These are phyloP conservation scores for Atractosteus spatula DNA, from an alignment of 2,113 vertebrate species.

Conservation along the genomic window DNA sequence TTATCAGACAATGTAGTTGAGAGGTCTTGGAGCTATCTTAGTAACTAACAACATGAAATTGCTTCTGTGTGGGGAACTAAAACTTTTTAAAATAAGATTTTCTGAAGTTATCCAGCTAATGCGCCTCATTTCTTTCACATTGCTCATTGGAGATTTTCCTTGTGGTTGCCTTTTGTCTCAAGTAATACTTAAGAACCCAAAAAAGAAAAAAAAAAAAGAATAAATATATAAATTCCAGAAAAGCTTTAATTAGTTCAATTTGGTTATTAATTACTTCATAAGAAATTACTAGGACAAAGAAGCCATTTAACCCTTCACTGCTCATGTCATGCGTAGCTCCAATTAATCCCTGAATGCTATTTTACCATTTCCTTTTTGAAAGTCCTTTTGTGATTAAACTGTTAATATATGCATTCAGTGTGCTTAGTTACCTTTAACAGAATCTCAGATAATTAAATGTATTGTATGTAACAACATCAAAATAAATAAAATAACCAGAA, in stretches of 20 bases:
- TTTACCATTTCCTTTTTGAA: constrained; percentile 28
- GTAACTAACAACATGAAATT: not conserved
- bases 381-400: not conserved
- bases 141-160: constrained; percentile 1
- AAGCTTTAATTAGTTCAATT: not conserved
- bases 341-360: constrained; percentile 34
- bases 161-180: too few relatives aligned
- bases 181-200: not conserved
- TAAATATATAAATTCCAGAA: not conserved
- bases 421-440: too few relatives aligned
- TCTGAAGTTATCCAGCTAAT: too few relatives aligned
- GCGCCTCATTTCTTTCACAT: not conserved
- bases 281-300: not conserved
- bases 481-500: too few relatives aligned
- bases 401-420: too few relatives aligned
- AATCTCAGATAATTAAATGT: too few relatives aligned
- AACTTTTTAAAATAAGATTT: too few relatives aligned
- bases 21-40: constrained; percentile 5
- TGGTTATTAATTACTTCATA: constrained; percentile 21
- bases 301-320: not conserved
- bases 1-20: not conserved
- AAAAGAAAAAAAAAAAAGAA: not conserved
- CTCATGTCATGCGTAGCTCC: constrained; percentile 28
- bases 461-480: too few relatives aligned
- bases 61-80: too few relatives aligned